Conservation (phyloP, 2,113 vertebrate species). For the Micronycteris hirsuta region DNA sequence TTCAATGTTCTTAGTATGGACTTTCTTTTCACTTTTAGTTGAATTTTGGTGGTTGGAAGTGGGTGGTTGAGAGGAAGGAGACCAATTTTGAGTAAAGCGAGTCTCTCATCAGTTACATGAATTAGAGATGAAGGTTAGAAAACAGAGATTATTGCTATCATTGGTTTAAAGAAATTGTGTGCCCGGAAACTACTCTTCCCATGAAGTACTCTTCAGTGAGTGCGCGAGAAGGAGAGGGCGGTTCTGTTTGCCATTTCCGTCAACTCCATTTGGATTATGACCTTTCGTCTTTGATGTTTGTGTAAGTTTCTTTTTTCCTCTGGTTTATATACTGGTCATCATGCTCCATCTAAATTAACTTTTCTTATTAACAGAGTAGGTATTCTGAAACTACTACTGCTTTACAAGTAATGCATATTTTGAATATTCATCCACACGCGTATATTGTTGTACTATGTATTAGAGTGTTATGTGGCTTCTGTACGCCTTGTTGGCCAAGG, state of each 20-base stretch:
- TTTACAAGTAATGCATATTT: not conserved
- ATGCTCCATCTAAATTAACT: not conserved
- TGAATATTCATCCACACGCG: not conserved
- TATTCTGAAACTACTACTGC: not conserved
- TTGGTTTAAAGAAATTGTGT: not conserved
- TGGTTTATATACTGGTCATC: not conserved
- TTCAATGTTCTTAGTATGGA: not conserved
- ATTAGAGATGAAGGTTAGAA: not conserved
- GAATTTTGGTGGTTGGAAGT: not conserved
- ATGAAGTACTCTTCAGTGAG: not conserved
- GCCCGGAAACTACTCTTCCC: not conserved
- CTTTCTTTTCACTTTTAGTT: not conserved
- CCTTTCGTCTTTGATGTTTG: not conserved
- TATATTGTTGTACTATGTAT: accelerated
- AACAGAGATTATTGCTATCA: not conserved
- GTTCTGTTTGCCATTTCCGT: not conserved
- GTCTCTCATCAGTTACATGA: not conserved
- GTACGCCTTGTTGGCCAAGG: not conserved
- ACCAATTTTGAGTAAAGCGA: not conserved
- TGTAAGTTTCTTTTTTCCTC: not conserved
- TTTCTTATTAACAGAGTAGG: not conserved
- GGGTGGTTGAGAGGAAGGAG: not conserved
- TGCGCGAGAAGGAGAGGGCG: not conserved
- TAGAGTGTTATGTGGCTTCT: no score
- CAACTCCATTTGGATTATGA: not conserved